Percentiles rank a stretch among this genome's conserved stretches.
Evolutionary conservation across 1,140 invertebrate species (phyloP).

Genomic region (Nephila pilipes): DNA sequence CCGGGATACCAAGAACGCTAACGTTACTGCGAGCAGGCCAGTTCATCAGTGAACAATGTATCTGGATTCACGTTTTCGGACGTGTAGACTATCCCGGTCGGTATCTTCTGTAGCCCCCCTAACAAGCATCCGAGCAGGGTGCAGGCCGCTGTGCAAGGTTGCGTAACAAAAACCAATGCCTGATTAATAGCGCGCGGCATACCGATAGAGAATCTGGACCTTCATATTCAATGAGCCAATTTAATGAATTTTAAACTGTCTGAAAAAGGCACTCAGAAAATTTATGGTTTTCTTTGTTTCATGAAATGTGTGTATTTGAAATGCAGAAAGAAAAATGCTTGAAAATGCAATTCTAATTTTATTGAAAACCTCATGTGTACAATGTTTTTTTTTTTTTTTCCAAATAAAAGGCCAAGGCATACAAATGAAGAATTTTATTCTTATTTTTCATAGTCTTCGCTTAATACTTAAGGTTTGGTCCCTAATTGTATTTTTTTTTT

Average conservation of each 20-base stretch:
- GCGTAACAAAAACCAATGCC: too few species aligned
- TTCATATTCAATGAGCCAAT: background rate
- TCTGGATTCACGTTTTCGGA: background rate
- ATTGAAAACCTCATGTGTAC: too few species aligned
- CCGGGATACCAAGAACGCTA: background rate
- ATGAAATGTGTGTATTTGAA: too few species aligned
- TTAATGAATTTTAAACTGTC: background rate
- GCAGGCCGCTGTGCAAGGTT: background rate
- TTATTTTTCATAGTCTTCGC: too few species aligned
- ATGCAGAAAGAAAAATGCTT: too few species aligned
- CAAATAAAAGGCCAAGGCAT: too few species aligned
- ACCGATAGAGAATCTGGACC: background rate
- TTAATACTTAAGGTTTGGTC: too few species aligned
- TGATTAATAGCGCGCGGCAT: background rate
- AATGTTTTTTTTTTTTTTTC: too few species aligned
- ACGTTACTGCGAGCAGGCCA: background rate
- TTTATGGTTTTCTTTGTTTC: too few species aligned
- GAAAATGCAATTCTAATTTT: too few species aligned
- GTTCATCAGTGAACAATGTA: background rate
- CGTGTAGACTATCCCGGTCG: background rate
- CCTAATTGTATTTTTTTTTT: too few species aligned
- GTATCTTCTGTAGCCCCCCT: conserved; percentile 23
- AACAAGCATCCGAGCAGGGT: background rate
- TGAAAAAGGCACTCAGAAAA: background rate
- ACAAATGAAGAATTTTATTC: too few species aligned